phyloP scores from a whole-genome alignment of 92 coral and sea anemone species.

The Micromussa lordhowensis region DNA sequence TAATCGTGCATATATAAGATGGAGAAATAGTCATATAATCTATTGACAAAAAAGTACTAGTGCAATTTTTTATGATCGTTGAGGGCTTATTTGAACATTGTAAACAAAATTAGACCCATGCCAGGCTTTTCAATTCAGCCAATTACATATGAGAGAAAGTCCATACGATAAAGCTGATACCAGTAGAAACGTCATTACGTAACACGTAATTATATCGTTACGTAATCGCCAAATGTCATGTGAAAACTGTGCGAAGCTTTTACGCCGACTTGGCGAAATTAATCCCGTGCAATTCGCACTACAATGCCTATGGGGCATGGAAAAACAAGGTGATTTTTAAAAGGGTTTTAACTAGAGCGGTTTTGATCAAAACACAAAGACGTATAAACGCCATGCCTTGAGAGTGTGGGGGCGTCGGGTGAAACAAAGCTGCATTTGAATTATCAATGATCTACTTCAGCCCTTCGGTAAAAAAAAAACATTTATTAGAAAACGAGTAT shows the following conservation, averaged over 20 bases:
- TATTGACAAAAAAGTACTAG: neutral
- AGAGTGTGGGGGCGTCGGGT: neutral
- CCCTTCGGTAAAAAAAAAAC: neutral
- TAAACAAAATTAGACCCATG: neutral
- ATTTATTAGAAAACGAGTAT: neutral
- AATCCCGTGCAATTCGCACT: neutral
- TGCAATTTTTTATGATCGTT: too few relatives aligned
- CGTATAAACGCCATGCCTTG: neutral
- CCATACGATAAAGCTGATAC: too few relatives aligned
- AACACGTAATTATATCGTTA: too few relatives aligned
- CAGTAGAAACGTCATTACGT: too few relatives aligned
- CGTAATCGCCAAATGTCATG: too few relatives aligned
- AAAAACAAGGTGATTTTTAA: too few relatives aligned
- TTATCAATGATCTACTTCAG: neutral
- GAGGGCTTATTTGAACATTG: neutral
- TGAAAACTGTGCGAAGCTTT: too few relatives aligned
- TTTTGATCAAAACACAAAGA: neutral
- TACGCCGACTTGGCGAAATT: neutral
- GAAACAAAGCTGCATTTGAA: neutral
- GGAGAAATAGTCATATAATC: too few relatives aligned
- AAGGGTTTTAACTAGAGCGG: too few relatives aligned
- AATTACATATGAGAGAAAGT: too few relatives aligned
- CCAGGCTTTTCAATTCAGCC: neutral
- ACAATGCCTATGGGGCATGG: neutral
- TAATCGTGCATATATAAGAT: neutral